Conservation (phyloP, 2,797 vertebrate genomes). For the Gallinago solitaria region DNA sequence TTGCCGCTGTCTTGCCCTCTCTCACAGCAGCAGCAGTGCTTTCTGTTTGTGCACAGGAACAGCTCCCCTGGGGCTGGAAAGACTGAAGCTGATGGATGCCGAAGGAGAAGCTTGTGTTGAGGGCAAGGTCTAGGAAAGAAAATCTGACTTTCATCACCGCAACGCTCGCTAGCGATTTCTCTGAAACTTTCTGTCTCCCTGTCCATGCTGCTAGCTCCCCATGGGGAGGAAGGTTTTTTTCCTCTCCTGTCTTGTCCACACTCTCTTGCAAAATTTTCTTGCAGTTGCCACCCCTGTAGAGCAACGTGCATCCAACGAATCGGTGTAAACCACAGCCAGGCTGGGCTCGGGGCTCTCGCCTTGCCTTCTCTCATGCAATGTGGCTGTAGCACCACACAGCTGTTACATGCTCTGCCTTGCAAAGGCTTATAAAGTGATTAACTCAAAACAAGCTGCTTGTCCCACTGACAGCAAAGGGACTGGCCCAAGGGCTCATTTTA, state of each 20-base stretch:
- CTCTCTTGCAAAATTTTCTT: background rate
- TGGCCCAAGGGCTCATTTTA: background rate
- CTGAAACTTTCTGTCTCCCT: background rate
- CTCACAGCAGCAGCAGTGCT: background rate
- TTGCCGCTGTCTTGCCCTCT: background rate
- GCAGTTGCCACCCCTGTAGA: background rate
- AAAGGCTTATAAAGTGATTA: background rate
- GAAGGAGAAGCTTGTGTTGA: background rate
- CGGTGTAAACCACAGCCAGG: accelerated
- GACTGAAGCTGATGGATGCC: background rate
- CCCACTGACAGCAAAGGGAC: background rate
- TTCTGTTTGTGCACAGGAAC: background rate
- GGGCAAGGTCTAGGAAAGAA: background rate
- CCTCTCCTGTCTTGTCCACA: background rate
- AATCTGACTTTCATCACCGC: background rate
- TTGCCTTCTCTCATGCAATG: background rate
- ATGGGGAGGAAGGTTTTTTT: background rate
- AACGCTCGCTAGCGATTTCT: background rate
- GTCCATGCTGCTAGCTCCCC: background rate
- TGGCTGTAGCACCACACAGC: background rate
- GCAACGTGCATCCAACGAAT: accelerated
- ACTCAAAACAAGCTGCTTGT: background rate
- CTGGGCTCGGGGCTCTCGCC: background rate
- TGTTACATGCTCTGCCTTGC: background rate
- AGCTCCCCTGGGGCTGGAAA: background rate